These are phyloP conservation scores for Campylomormyrus numenius DNA, from an alignment of 2,113 vertebrate genomes.

Conservation along the genomic window DNA sequence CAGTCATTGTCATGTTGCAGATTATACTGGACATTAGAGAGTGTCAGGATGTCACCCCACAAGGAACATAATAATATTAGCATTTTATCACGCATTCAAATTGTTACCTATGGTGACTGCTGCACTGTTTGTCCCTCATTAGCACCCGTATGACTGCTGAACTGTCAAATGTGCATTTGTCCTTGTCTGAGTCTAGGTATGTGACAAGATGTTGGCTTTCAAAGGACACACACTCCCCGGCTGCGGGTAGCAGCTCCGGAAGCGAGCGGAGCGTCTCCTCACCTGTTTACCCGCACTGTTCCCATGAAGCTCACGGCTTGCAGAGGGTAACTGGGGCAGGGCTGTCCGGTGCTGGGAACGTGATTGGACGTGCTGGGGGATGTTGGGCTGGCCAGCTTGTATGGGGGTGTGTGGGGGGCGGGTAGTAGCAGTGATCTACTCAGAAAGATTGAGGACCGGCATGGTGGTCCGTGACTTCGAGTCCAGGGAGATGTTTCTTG, in stretches of 20 bases:
- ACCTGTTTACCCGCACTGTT: conserved; percentile 57
- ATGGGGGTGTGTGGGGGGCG: conserved; percentile 5
- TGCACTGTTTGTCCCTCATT: background rate
- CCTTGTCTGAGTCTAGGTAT: background rate
- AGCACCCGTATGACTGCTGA: background rate
- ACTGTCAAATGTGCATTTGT: background rate
- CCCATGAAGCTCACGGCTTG: conserved; percentile 45
- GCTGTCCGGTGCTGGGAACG: background rate
- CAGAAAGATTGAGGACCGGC: conserved; percentile 38
- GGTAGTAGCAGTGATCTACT: conserved; percentile 15
- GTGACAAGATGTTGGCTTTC: background rate
- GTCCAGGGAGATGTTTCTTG: background rate
- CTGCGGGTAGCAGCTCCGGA: background rate
- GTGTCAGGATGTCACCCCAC: background rate
- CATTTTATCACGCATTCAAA: background rate
- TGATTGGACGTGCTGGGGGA: background rate
- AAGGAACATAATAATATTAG: background rate
- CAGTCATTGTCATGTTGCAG: background rate
- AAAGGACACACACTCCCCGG: background rate
- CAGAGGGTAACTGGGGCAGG: background rate
- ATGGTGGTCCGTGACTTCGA: background rate
- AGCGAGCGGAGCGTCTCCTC: background rate
- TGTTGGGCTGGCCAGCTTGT: background rate
- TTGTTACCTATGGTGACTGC: conserved; percentile 38
- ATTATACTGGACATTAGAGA: background rate